These are phyloP conservation scores for Sebastes diaconus DNA, from an alignment of 2,797 vertebrate species.

Conservation along the genomic window DNA sequence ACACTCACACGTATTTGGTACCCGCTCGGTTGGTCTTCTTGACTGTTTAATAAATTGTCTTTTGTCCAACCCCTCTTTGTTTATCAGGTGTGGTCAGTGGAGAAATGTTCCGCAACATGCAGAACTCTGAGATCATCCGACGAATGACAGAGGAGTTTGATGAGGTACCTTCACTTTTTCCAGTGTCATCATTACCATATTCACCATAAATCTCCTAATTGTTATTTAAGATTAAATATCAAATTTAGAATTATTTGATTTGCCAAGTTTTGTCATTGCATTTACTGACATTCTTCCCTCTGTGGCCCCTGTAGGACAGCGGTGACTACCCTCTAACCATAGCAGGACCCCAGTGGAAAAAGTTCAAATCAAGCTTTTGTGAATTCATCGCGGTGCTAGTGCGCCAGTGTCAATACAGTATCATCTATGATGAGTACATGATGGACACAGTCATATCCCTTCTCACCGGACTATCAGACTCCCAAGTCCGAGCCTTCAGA, in stretches of 20 bases:
- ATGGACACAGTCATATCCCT: conserved; percentile 99
- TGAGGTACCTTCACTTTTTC: conserved; percentile 85
- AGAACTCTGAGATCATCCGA: conserved; percentile 99
- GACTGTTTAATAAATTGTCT: background rate
- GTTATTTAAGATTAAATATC: background rate
- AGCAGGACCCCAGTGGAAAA: conserved; percentile 99
- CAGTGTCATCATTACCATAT: background rate
- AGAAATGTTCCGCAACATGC: conserved; percentile 99
- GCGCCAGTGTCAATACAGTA: conserved; percentile 99
- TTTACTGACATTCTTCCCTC: background rate
- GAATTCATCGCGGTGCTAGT: conserved; percentile 98
- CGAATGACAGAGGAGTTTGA: conserved; percentile 99
- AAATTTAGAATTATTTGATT: background rate
- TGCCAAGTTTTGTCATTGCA: background rate
- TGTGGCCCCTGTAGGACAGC: conserved; percentile 88
- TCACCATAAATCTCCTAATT: background rate
- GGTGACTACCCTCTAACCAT: conserved; percentile 99
- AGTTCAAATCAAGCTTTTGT: conserved; percentile 98
- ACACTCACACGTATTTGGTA: background rate
- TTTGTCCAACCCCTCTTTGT: conserved; percentile 10
- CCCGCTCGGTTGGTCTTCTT: background rate
- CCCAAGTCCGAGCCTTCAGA: conserved; percentile 98
- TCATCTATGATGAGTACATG: conserved; percentile 99
- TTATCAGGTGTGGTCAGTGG: conserved; percentile 93
- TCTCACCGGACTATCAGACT: conserved; percentile 97